Evolutionary conservation across 1,140 invertebrate genomes (phyloP).

Genomic region (Samia ricini): DNA sequence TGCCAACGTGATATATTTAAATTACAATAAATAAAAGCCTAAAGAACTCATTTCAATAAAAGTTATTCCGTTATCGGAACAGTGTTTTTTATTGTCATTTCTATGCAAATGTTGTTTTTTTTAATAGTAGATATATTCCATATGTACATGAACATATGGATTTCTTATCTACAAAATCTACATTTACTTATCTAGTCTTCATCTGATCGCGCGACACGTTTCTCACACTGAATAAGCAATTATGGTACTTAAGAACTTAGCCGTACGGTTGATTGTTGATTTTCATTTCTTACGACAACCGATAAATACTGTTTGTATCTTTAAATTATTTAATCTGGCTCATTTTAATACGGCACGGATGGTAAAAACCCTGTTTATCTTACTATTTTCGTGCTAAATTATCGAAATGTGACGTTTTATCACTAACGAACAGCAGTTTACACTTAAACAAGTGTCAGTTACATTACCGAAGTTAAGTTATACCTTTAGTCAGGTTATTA

Average conservation of each 20-base stretch:
- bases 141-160: background rate
- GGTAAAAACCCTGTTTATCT: conserved; percentile 34
- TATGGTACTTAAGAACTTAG: background rate
- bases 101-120: background rate
- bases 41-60: background rate
- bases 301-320: conserved; percentile 17
- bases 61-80: background rate
- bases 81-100: background rate
- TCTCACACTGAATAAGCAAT: background rate
- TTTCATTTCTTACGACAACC: background rate
- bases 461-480: conserved; percentile 49
- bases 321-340: conserved; percentile 32
- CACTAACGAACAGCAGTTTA: conserved; percentile 69
- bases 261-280: background rate
- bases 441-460: conserved; percentile 69
- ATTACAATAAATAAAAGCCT: background rate
- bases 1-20: background rate
- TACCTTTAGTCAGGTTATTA: conserved; percentile 56
- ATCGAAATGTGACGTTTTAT: conserved; percentile 71
- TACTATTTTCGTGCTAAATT: conserved; percentile 50
- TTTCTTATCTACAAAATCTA: conserved; percentile 4
- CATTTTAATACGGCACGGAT: conserved; percentile 32
- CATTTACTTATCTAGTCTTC: conserved; percentile 2
- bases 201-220: background rate
- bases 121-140: background rate